These are phyloP conservation scores for Toxotes lorentzi DNA, from an alignment of 2,797 vertebrate species.

Conservation along the genomic window DNA sequence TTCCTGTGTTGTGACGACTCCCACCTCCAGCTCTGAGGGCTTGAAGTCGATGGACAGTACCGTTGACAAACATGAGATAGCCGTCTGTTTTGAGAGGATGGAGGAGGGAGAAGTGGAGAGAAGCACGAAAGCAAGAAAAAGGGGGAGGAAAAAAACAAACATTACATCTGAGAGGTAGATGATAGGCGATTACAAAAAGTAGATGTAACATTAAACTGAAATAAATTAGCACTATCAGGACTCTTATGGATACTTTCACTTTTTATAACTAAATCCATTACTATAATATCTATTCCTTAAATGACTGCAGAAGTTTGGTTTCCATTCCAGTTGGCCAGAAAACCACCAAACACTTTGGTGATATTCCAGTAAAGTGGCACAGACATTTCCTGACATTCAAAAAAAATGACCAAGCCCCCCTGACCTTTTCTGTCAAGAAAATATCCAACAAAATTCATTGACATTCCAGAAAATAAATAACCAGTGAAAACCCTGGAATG, in stretches of 20 bases:
- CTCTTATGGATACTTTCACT: not conserved
- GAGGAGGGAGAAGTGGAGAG: not conserved
- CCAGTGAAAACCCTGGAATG: not conserved
- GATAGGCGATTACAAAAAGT: not conserved
- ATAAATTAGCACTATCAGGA: not conserved
- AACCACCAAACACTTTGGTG: not conserved
- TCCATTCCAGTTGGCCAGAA: not conserved
- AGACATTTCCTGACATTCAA: not conserved
- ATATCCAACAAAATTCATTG: not conserved
- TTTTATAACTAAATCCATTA: not conserved
- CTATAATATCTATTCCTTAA: not conserved
- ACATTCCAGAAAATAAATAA: not conserved
- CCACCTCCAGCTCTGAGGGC: conserved; percentile 94
- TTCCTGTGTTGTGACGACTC: conserved; percentile 90
- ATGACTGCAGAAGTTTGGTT: not conserved
- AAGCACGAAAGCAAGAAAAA: not conserved
- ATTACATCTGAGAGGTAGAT: not conserved
- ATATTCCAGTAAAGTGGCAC: not conserved
- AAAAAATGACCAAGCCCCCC: not conserved
- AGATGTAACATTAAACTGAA: not conserved
- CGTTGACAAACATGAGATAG: conserved; percentile 92
- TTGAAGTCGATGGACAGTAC: conserved; percentile 96
- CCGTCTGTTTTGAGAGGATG: conserved; percentile 81
- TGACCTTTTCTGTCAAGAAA: not conserved
- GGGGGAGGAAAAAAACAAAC: not conserved